Evolutionary conservation across 2,113 vertebrate genomes (phyloP).

Genomic region (Machaerirhynchus nigripectus): DNA sequence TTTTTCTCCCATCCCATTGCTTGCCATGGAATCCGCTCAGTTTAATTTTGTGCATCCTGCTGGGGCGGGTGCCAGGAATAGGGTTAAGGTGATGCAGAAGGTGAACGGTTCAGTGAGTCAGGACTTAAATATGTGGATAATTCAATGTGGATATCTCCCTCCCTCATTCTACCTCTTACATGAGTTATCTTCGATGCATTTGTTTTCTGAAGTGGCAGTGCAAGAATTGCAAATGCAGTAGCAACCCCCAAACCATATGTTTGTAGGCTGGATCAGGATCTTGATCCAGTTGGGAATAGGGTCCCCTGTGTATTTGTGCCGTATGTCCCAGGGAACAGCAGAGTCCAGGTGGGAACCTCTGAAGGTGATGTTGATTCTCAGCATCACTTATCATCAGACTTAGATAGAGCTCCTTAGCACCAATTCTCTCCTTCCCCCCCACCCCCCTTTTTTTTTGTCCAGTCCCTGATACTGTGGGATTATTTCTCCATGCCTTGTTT

Average conservation of each 20-base stretch:
- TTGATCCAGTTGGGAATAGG: not conserved
- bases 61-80: not conserved
- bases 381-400: not conserved
- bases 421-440: not conserved
- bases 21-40: accelerated
- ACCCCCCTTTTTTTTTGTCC: not conserved
- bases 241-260: not conserved
- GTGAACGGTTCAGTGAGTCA: not conserved
- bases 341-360: not conserved
- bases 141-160: accelerated
- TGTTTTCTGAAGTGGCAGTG: not conserved
- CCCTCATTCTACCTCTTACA: not conserved
- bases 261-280: not conserved
- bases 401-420: not conserved
- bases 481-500: not conserved
- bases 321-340: accelerated
- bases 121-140: not conserved
- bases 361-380: not conserved
- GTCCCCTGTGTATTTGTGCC: not conserved
- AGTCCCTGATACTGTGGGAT: accelerated
- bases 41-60: not conserved
- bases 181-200: not conserved
- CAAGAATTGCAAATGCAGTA: not conserved
- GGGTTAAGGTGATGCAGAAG: not conserved
- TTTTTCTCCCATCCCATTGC: not conserved